Evolutionary conservation across 1,140 invertebrate genomes (phyloP).

Genomic region (Aporrectodea caliginosa): DNA sequence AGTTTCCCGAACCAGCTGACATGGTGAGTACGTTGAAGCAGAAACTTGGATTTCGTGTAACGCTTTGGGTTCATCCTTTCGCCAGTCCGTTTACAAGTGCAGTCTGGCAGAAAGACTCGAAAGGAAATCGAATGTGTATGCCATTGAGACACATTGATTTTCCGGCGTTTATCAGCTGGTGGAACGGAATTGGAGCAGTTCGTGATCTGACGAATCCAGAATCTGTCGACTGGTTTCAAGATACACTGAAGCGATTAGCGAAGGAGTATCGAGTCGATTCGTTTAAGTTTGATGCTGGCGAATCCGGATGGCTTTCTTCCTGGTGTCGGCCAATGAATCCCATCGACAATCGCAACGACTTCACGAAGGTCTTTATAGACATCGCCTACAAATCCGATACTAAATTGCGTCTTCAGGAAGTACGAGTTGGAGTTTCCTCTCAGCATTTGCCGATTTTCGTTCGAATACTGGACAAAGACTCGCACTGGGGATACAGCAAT

Average conservation of each 20-base stretch:
- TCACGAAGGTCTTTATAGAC: constrained; percentile 57
- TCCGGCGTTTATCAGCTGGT: constrained; percentile 23
- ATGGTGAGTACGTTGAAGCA: constrained; percentile 60
- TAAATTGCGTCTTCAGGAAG: constrained; percentile 65
- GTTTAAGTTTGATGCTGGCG: constrained; percentile 87
- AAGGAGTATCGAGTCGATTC: constrained; percentile 67
- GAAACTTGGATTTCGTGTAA: constrained; percentile 65
- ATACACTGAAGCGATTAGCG: constrained; percentile 61
- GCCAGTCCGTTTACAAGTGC: constrained; percentile 69
- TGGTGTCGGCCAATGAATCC: constrained; percentile 59
- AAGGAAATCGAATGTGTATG: no score
- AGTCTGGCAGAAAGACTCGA: neutral
- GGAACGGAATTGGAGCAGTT: constrained; percentile 45
- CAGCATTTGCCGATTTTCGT: constrained; percentile 78
- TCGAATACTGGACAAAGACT: constrained; percentile 82
- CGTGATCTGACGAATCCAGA: constrained; percentile 65
- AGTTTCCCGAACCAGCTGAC: constrained; percentile 69
- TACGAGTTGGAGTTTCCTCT: constrained; percentile 71
- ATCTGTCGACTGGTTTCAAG: constrained; percentile 66
- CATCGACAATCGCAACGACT: constrained; percentile 16
- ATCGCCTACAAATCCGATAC: constrained; percentile 61
- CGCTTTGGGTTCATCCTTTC: constrained; percentile 85
- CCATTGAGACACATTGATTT: no score
- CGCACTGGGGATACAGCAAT: constrained; percentile 73
- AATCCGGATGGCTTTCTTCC: constrained; percentile 73